Evolutionary conservation across 30 jellyfish, hydroid and myxozoan species (phyloP), one percentile per base, ranked within the genome.

Genomic region (Cassiopea xamachana): DNA sequence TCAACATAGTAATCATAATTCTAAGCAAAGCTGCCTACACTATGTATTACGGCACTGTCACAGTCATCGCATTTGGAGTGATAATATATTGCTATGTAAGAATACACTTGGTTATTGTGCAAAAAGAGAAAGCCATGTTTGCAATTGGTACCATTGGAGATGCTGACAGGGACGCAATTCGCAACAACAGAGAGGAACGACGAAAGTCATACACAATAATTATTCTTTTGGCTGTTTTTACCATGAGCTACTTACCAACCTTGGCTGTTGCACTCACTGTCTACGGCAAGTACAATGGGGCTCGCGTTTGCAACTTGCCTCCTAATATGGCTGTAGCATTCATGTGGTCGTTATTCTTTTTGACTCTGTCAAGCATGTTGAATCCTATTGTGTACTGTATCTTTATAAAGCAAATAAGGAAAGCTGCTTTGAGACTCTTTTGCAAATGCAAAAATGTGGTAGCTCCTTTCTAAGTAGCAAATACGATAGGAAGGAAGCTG

Each of bases 361-460:
- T 81, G 68, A 19, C 15, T 51, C 58, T 81, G 4, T 58, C 64
- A 64, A 81, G 89, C 89, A 39, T 64, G 8, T 58, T 67, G 60
- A 81, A 81, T 80, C 89, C 89, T 1, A 60, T 81, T n/a, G 72
- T 81, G 62, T 81, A 81, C 49, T 58, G 89, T 27, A 3, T 81
- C 12, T 60, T 79, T 16, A 62, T 81, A 44, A 58, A 48, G 12
- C 60, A 79, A 8, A 48, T 27, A 7, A 48, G 49, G 18, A 59
- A 46, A 18, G 87, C 87, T 0, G 47, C 64, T 9, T 4, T 9
- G 9, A 9, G 9, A 2, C 4, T 51, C 9, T 4, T 51, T 51
- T 51, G 4, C 9, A 2, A 9, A 2, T 9, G 64, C 9, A 51
- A 51, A 9, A 51, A 51, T 51, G 9, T 4, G 9, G 64, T 51